Evolutionary conservation across 35 echinoderm and acorn worm species (phyloP).

Genomic region (Ophioderma brevispina): DNA sequence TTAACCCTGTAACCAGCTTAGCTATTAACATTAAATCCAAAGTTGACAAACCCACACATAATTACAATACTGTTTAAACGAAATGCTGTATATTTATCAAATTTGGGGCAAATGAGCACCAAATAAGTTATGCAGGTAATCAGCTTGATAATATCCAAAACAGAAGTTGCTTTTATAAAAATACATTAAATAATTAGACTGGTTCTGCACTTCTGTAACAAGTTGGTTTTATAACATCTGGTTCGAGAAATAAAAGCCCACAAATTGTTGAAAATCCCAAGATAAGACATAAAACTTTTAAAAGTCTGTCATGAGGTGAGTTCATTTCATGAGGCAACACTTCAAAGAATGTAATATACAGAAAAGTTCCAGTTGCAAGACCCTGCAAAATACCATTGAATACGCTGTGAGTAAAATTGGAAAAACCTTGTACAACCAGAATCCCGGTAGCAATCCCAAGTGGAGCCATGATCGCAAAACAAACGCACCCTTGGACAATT

Average conservation of each 20-base stretch:
- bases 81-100: too few species aligned
- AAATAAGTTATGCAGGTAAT: too few species aligned
- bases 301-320: slow-evolving; percentile 63
- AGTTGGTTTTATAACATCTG: slow-evolving; percentile 15
- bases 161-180: too few species aligned
- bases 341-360: slow-evolving; percentile 97
- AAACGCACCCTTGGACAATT: slow-evolving; percentile 62
- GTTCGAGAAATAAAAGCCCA: slow-evolving; percentile 45
- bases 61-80: too few species aligned
- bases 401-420: slow-evolving; percentile 57
- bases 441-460: slow-evolving; percentile 79
- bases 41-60: too few species aligned
- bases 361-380: slow-evolving; percentile 87
- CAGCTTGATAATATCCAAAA: too few species aligned
- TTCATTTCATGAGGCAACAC: slow-evolving; percentile 90
- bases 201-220: slow-evolving; percentile 34
- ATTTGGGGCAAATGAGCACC: too few species aligned
- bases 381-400: slow-evolving; percentile 79
- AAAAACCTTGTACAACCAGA: slow-evolving; percentile 25
- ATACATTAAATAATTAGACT: too few species aligned
- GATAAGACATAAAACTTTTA: slow-evolving; percentile 77
- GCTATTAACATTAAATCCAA: too few species aligned
- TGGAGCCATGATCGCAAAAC: slow-evolving; percentile 87
- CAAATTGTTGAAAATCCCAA: slow-evolving; percentile 70
- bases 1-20: too few species aligned